phyloP scores from a whole-genome alignment of 2,888 invertebrate species.

The Dolichomitus sp. region DNA sequence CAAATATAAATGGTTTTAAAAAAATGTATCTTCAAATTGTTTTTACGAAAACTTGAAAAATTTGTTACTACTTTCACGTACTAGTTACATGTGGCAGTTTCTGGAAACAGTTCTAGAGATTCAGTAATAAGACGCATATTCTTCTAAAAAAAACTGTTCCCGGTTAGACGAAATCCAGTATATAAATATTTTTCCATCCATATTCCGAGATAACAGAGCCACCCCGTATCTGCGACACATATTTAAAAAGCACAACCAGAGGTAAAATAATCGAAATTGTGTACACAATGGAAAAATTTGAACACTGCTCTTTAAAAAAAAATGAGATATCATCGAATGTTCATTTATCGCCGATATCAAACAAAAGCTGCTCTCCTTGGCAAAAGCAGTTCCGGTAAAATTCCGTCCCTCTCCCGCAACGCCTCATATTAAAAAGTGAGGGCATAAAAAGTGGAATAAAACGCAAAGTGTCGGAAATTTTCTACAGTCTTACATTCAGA shows the following conservation, averaged over 20 bases:
- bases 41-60: background rate
- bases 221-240: background rate
- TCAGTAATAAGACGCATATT: too few relatives aligned
- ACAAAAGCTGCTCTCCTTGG: slow-evolving; percentile 8
- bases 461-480: background rate
- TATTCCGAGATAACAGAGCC: background rate
- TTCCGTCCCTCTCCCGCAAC: slow-evolving; percentile 19
- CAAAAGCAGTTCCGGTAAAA: background rate
- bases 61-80: background rate
- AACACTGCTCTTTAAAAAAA: background rate
- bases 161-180: too few relatives aligned
- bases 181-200: background rate
- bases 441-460: background rate
- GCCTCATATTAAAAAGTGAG: background rate
- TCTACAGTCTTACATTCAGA: background rate
- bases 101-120: too few relatives aligned
- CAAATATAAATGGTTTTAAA: too few relatives aligned
- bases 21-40: background rate
- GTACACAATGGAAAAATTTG: slow-evolving; percentile 1
- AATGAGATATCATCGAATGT: background rate
- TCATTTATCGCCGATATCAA: background rate
- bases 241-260: background rate
- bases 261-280: background rate
- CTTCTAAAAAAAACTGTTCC: too few relatives aligned
- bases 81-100: too few relatives aligned